These are phyloP conservation scores for Tinea pellionella DNA, from an alignment of 2,888 invertebrate species.

Conservation along the genomic window DNA sequence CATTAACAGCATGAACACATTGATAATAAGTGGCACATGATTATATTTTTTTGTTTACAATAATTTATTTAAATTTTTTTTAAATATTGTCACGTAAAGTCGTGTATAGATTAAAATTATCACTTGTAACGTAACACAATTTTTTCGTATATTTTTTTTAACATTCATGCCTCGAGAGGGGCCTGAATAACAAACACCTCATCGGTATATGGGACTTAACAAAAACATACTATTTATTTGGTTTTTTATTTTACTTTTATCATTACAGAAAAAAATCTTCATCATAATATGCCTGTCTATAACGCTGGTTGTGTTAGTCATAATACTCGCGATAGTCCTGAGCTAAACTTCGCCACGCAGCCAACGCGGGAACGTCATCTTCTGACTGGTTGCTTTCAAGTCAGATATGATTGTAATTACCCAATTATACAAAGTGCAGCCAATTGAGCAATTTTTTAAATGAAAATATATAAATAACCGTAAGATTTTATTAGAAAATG, in stretches of 20 bases:
- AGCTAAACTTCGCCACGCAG: conserved; percentile 28
- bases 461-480: neutral
- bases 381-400: neutral
- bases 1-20: neutral
- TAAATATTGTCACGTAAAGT: neutral
- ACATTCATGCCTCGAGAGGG: neutral
- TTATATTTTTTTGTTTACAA: neutral
- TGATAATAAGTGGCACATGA: neutral
- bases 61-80: neutral
- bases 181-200: neutral
- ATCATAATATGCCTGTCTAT: conserved; percentile 86
- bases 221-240: conserved; percentile 41
- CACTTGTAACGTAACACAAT: neutral
- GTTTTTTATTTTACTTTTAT: conserved; percentile 66
- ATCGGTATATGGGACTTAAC: neutral
- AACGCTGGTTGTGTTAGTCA: conserved; percentile 81
- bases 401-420: neutral
- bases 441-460: neutral
- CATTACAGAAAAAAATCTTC: conserved; percentile 89
- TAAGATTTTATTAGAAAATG: neutral
- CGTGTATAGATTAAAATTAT: neutral
- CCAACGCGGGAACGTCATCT: conserved; percentile 27
- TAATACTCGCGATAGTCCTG: conserved; percentile 70
- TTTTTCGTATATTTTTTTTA: too few relatives aligned
- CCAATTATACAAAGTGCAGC: neutral